phyloP scores from a whole-genome alignment of 2,888 invertebrate genomes.

The Papilio gigon region DNA sequence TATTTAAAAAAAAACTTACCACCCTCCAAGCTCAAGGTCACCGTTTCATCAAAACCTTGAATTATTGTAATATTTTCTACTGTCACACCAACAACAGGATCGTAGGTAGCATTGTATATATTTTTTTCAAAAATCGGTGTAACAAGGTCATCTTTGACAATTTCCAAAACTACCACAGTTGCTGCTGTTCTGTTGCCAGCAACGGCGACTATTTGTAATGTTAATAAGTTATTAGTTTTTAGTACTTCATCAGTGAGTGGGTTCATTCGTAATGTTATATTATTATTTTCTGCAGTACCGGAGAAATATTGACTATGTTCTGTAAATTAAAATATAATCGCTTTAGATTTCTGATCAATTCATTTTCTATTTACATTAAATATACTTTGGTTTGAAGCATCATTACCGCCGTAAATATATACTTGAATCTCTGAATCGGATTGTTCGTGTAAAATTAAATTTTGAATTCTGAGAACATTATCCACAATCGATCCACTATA shows the following conservation, averaged over 20 bases:
- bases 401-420: conserved; percentile 54
- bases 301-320: conserved; percentile 56
- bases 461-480: conserved; percentile 51
- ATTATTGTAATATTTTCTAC: conserved; percentile 57
- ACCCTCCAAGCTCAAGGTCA: conserved; percentile 56
- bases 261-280: conserved; percentile 57
- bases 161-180: conserved; percentile 60
- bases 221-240: conserved; percentile 58
- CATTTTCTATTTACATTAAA: neutral
- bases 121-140: conserved; percentile 63
- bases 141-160: conserved; percentile 63
- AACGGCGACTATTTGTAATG: conserved; percentile 57
- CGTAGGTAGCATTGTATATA: conserved; percentile 61
- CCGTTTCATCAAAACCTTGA: conserved; percentile 65
- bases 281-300: conserved; percentile 50
- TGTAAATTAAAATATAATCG: conserved; percentile 49
- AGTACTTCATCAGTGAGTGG: conserved; percentile 54
- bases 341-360: neutral
- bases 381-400: neutral
- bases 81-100: conserved; percentile 51
- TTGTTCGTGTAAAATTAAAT: conserved; percentile 58
- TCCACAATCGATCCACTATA: conserved; percentile 62
- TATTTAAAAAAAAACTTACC: conserved; percentile 53
- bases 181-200: conserved; percentile 52
- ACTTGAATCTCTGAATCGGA: conserved; percentile 52